Conservation (phyloP, 92 coral and sea anemone species). For the Anthopleura xanthogrammica region DNA sequence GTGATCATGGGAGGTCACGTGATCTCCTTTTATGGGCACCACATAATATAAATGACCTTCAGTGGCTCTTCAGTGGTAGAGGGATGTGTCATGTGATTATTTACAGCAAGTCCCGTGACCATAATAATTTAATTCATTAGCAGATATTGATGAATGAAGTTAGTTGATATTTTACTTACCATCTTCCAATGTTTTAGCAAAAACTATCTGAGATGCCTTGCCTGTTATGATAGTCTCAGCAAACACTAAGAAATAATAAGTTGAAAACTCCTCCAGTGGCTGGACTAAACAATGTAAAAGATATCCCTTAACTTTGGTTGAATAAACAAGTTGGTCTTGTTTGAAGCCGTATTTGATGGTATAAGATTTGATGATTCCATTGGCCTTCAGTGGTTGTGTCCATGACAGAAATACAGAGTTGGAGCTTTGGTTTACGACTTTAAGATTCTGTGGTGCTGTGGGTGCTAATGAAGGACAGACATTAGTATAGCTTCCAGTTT, state of each 20-base stretch:
- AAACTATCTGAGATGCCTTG: constrained; percentile 28
- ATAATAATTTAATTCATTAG: too few relatives aligned
- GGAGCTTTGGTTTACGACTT: constrained; percentile 29
- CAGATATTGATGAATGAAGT: too few relatives aligned
- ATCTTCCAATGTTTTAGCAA: constrained; percentile 51
- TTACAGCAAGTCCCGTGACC: too few relatives aligned
- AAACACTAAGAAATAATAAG: constrained; percentile 45
- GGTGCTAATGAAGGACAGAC: constrained; percentile 39
- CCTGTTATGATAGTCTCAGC: constrained; percentile 67
- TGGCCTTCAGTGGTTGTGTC: constrained; percentile 33
- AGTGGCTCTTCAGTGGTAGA: not conserved
- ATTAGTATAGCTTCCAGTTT: not conserved
- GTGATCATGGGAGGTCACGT: too few relatives aligned
- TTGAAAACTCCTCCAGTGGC: constrained; percentile 45
- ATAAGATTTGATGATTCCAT: constrained; percentile 55
- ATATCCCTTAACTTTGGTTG: not conserved
- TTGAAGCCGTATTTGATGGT: constrained; percentile 47
- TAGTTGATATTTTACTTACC: constrained; percentile 34
- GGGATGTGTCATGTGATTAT: too few relatives aligned
- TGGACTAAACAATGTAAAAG: not conserved
- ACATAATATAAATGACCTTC: too few relatives aligned
- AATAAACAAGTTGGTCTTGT: constrained; percentile 3
- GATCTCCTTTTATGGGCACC: too few relatives aligned
- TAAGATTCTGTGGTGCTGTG: constrained; percentile 46
- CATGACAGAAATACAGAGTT: constrained; percentile 40